Evolutionary conservation across 2,797 vertebrate species (phyloP).

Genomic region (Mycteria americana): DNA sequence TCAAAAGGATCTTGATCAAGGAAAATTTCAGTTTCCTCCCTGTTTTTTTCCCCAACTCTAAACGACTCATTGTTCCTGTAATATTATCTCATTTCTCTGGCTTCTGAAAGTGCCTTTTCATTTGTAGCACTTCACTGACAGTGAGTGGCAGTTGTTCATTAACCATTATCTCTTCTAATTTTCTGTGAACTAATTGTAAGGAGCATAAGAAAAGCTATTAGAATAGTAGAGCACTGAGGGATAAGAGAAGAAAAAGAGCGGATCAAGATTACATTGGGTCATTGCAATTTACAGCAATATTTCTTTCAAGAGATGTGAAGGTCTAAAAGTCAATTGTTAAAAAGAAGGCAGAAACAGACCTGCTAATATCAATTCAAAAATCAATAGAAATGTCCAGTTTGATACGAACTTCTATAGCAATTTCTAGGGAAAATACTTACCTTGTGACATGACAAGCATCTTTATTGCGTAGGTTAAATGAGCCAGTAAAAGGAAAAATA

Average conservation of each 20-base stretch:
- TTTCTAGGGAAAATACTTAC: conserved; percentile 51
- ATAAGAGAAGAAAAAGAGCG: neutral
- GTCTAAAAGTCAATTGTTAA: conserved; percentile 45
- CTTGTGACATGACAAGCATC: conserved; percentile 26
- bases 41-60: neutral
- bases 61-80: neutral
- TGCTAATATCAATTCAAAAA: conserved; percentile 50
- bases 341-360: conserved; percentile 33
- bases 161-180: conserved; percentile 46
- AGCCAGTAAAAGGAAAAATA: conserved; percentile 36
- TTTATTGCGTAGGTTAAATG: conserved; percentile 41
- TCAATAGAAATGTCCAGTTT: conserved; percentile 42
- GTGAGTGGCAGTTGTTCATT: conserved; percentile 44
- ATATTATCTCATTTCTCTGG: neutral
- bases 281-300: conserved; percentile 25
- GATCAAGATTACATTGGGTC: neutral
- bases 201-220: neutral
- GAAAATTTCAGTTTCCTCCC: neutral
- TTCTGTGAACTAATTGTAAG: conserved; percentile 45
- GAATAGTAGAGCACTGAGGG: neutral
- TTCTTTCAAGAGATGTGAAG: conserved; percentile 4
- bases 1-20: neutral
- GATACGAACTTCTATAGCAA: neutral
- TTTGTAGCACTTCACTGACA: neutral
- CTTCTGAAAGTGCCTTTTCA: neutral